These are phyloP conservation scores for Pristionchus maxplancki DNA, from an alignment of 2,888 invertebrate species.

Conservation along the genomic window DNA sequence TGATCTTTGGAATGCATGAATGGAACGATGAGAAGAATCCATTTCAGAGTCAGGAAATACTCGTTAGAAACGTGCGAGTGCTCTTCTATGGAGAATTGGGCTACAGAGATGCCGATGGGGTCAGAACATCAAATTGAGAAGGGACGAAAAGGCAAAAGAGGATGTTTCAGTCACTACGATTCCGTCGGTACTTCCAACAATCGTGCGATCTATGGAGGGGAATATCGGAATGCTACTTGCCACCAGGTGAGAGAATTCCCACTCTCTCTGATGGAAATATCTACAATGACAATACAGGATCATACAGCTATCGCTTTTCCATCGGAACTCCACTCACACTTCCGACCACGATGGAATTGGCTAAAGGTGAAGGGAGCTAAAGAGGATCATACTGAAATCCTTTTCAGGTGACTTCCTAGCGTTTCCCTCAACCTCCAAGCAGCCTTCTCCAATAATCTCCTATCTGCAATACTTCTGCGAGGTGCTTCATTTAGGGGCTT, in stretches of 20 bases:
- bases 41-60: slow-evolving; percentile 47
- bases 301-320: slow-evolving; percentile 44
- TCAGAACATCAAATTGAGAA: not conserved
- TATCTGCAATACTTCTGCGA: slow-evolving; percentile 41
- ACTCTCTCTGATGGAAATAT: not conserved
- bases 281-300: not conserved
- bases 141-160: not conserved
- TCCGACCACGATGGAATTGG: slow-evolving; percentile 21
- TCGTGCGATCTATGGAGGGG: slow-evolving; percentile 47
- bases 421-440: slow-evolving; percentile 41
- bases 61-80: slow-evolving; percentile 47
- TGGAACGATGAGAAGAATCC: not conserved
- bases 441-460: slow-evolving; percentile 32
- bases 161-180: slow-evolving; percentile 29
- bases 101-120: slow-evolving; percentile 44
- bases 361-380: not conserved
- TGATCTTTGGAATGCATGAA: slow-evolving; percentile 21
- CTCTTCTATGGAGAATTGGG: slow-evolving; percentile 46
- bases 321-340: slow-evolving; percentile 44
- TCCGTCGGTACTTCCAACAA: not conserved
- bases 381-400: not conserved
- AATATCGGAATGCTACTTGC: slow-evolving; percentile 37
- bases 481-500: not conserved
- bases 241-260: not conserved
- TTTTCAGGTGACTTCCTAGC: slow-evolving; percentile 2